Conservation (phyloP, 1,140 invertebrate genomes). For the Whitmania pigra region DNA sequence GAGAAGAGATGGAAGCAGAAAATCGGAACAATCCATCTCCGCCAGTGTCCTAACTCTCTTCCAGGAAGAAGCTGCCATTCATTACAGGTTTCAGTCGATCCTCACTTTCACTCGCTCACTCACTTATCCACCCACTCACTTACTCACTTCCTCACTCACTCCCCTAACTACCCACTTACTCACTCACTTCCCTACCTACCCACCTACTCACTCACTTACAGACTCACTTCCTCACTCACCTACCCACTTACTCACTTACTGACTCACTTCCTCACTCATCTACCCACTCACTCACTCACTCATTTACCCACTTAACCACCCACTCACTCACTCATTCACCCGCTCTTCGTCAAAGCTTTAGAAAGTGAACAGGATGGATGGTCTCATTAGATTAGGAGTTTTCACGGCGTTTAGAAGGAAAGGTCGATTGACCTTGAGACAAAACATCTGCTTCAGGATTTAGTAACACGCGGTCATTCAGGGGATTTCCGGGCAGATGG, state of each 20-base stretch:
- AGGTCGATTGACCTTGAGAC: no score
- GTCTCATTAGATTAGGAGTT: neutral
- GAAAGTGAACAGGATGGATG: no score
- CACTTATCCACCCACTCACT: neutral
- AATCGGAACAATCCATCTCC: no score
- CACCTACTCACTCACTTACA: slow-evolving; percentile 14
- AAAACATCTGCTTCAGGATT: neutral
- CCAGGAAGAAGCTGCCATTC: neutral
- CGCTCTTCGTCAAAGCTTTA: slow-evolving; percentile 2
- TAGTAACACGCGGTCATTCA: neutral
- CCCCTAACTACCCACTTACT: slow-evolving; percentile 2
- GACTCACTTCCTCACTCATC: slow-evolving; percentile 18
- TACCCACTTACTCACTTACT: slow-evolving; percentile 15
- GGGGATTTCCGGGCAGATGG: neutral
- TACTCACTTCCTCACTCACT: neutral
- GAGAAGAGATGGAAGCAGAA: no score
- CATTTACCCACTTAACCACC: slow-evolving; percentile 17
- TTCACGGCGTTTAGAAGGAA: no score
- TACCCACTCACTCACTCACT: slow-evolving; percentile 18
- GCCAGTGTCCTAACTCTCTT: neutral
- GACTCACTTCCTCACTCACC: slow-evolving; percentile 16
- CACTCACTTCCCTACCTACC: slow-evolving; percentile 13
- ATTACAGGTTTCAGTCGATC: neutral
- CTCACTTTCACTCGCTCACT: slow-evolving; percentile 2
- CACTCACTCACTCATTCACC: slow-evolving; percentile 20